These are phyloP conservation scores for Chymomyza amoena DNA, from an alignment of 2,888 invertebrate genomes.

Conservation along the genomic window DNA sequence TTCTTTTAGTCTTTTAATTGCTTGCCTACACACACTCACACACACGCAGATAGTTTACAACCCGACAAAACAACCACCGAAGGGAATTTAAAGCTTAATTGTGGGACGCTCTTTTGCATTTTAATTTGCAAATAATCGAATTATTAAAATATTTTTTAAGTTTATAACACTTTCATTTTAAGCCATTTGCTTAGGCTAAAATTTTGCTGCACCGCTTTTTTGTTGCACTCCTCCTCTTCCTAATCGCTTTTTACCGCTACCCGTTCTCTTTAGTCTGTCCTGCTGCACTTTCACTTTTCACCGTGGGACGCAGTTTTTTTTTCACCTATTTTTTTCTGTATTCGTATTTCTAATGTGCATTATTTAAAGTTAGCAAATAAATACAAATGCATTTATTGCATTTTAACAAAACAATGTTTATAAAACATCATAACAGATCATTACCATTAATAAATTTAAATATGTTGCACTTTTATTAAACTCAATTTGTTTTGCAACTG, in stretches of 20 bases:
- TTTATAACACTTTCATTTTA: background rate
- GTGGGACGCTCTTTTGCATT: background rate
- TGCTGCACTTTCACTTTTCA: conserved; percentile 69
- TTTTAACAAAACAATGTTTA: conserved; percentile 20
- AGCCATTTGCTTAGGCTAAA: background rate
- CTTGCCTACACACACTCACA: background rate
- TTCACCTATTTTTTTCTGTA: conserved; percentile 48
- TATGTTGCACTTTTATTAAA: background rate
- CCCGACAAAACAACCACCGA: conserved; percentile 56
- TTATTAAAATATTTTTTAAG: background rate
- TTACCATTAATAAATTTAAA: conserved; percentile 1
- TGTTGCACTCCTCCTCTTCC: background rate
- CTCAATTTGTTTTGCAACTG: background rate
- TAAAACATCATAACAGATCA: background rate
- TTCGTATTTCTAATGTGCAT: conserved; percentile 4
- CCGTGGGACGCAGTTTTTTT: conserved; percentile 58
- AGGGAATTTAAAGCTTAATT: conserved; percentile 42
- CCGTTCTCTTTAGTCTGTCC: conserved; percentile 7
- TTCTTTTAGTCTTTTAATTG: conserved; percentile 20
- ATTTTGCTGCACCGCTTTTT: background rate
- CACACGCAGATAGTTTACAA: background rate
- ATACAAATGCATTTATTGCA: conserved; percentile 45
- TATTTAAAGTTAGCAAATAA: background rate
- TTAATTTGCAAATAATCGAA: background rate
- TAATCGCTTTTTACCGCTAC: background rate